Percentiles rank a stretch among this genome's conserved stretches.
Evolutionary conservation across 2,888 invertebrate genomes (phyloP).

Genomic region (Merodon equestris): DNA sequence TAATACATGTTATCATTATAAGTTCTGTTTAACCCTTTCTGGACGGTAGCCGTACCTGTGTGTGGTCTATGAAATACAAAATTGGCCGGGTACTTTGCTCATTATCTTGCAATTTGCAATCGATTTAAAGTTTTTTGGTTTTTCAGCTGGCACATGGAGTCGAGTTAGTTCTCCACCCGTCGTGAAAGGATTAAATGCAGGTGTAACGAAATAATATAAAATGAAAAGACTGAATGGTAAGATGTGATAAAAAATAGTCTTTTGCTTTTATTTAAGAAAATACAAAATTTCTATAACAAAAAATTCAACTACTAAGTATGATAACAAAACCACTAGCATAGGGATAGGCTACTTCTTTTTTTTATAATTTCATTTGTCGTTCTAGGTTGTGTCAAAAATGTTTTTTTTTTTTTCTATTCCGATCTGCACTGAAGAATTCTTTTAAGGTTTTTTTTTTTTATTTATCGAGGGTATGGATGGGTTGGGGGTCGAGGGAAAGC

Average conservation of each 20-base stretch:
- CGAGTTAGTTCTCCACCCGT: conserved; percentile 43
- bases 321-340: not conserved
- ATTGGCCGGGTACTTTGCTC: conserved; percentile 35
- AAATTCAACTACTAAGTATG: not conserved
- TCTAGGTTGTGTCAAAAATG: conserved; percentile 28
- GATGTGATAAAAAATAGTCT: not conserved
- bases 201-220: conserved; percentile 14
- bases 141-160: conserved; percentile 49
- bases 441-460: no score
- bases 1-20: no score
- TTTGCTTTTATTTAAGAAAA: conserved; percentile 3
- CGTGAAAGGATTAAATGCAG: conserved; percentile 62
- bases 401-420: no score
- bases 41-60: conserved; percentile 59
- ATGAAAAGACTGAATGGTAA: conserved; percentile 10
- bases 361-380: not conserved
- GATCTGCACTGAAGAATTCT: no score
- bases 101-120: no score
- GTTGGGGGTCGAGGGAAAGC: no score
- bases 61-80: conserved; percentile 9
- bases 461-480: no score
- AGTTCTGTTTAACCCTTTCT: conserved; percentile 56
- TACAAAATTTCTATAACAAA: not conserved
- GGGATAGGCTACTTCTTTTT: not conserved
- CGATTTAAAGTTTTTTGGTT: not conserved